phyloP scores from a whole-genome alignment of 2,113 vertebrate genomes.

The Shinisaurus crocodilurus region DNA sequence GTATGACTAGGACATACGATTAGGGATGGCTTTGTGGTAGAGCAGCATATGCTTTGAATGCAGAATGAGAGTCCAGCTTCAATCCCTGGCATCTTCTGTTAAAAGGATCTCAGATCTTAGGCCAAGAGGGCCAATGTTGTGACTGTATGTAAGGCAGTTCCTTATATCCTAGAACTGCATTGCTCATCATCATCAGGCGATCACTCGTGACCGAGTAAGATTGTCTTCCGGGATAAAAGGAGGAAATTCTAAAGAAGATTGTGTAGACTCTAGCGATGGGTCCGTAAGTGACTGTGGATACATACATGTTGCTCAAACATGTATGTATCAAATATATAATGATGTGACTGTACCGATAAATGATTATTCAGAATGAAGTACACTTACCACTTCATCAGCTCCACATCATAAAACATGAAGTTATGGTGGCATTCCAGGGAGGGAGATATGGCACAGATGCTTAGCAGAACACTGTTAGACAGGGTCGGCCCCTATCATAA shows the following conservation, averaged over 20 bases:
- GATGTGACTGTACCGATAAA: neutral
- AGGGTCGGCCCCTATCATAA: too few relatives aligned
- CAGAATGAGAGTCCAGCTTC: neutral
- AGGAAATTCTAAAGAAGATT: too few relatives aligned
- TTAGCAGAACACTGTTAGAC: neutral
- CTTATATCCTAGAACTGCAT: neutral
- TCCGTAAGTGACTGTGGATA: too few relatives aligned
- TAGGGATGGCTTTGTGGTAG: neutral
- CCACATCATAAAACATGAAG: neutral
- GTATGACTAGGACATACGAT: neutral
- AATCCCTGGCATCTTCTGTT: neutral
- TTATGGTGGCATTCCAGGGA: neutral
- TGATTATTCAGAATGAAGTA: neutral
- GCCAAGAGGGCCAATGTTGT: neutral
- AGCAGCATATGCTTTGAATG: neutral
- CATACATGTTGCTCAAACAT: too few relatives aligned
- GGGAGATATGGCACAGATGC: neutral
- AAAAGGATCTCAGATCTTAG: neutral
- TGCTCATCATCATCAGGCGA: too few relatives aligned
- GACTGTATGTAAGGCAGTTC: neutral
- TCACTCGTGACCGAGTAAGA: too few relatives aligned
- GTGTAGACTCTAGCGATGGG: too few relatives aligned
- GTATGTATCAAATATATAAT: neutral
- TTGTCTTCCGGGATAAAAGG: too few relatives aligned
- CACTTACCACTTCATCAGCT: neutral